Evolutionary conservation across 2,797 vertebrate species (phyloP), one percentile per base, ranked within the genome.

Genomic region (Netta rufina): DNA sequence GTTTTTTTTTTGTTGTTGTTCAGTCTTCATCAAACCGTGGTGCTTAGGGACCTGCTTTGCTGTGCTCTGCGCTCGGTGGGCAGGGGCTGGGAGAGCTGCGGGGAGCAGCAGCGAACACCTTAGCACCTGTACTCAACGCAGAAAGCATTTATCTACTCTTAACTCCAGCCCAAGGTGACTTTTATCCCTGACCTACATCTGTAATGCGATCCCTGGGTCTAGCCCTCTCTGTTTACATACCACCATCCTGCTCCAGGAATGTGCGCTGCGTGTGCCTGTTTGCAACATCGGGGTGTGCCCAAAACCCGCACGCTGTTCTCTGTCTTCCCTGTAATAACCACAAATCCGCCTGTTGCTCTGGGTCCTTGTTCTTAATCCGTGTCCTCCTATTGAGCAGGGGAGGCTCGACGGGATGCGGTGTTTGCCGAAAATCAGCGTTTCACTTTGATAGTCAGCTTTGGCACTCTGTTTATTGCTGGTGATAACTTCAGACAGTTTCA

Each of bases 191-290:
- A 61, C 85, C 89, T 79, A 62, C 87, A 87, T 94, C 71, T 96
- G 82, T 94, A 65, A 93, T 72, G 94, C 91, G 82, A 94, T 53
- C 83, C 84, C 93, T 89, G 92, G 84, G 92, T 90, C 92, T 75
- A 82, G 75, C 95, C 82, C 87, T 94, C 74, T 18, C n/a, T 60
- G 54, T 88, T 93, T 71, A 41, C 33, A 3, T 79, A 45, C 67
- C 43, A 15, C 51, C 20, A 22, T 79, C 88, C 56, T 41, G 88
- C 16, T 85, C 17, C 28, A 15, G 65, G 33, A 47, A 6, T 4
- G 17, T 15, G 36, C 27, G 9, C 36, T 88, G 64, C 20, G 4
- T 16, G 1, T 19, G 4, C 0, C 0, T 20, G 33, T 64, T 58
- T 83, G 70, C 66, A 76, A 60, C 78, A 64, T 64, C 49, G 17